Conservation (phyloP, 2,888 invertebrate species). For the Drosophila buzzatii region DNA sequence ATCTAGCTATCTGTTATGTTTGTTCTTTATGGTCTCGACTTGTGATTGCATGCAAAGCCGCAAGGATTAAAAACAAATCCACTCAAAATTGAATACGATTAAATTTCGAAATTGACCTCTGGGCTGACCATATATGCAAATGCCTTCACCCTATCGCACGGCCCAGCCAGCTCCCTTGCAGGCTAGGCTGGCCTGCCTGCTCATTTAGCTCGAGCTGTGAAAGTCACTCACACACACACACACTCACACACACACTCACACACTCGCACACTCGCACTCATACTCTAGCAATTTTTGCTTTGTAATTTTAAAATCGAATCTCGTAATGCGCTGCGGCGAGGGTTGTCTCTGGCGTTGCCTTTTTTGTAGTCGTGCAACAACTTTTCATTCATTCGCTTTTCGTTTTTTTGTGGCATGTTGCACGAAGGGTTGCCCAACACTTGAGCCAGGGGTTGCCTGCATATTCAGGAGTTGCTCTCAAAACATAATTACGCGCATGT, state of each 20-base stretch:
- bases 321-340: slow-evolving; percentile 25
- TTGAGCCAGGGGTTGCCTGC: slow-evolving; percentile 2
- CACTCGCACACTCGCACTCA: slow-evolving; percentile 13
- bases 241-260: slow-evolving; percentile 8
- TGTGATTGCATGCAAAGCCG: slow-evolving; percentile 48
- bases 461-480: slow-evolving; percentile 44
- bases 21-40: slow-evolving; percentile 46
- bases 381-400: not conserved
- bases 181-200: not conserved
- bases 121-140: slow-evolving; percentile 74
- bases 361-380: slow-evolving; percentile 62
- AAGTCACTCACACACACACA: slow-evolving; percentile 61
- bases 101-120: slow-evolving; percentile 71
- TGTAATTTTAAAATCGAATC: slow-evolving; percentile 82
- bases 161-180: not conserved
- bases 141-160: not conserved
- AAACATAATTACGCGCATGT: slow-evolving; percentile 83
- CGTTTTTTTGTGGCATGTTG: not conserved
- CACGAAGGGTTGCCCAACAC: slow-evolving; percentile 51
- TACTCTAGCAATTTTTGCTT: slow-evolving; percentile 23
- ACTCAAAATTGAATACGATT: slow-evolving; percentile 80
- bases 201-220: slow-evolving; percentile 62
- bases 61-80: slow-evolving; percentile 75
- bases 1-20: slow-evolving; percentile 6
- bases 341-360: slow-evolving; percentile 36